Evolutionary conservation across 2,888 invertebrate genomes (phyloP), one percentile per base, ranked within the genome.

Genomic region (Griposia aprilina): DNA sequence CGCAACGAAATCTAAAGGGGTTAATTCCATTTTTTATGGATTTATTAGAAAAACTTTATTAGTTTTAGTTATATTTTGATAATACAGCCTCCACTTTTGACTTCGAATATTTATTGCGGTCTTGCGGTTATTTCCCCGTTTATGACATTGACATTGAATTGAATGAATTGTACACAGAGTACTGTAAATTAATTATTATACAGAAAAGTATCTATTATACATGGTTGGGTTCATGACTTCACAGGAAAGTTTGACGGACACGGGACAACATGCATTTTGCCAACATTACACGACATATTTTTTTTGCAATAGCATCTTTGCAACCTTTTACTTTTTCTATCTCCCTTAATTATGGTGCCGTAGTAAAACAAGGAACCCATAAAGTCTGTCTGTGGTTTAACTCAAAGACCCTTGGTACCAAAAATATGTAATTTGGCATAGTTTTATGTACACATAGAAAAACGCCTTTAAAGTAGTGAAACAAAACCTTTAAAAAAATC

Each of bases 1-100:
- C 68, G 97, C 96, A 45, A 97, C 95, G 81, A 90, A 97, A 90
- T 97, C 97, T 78, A 97, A 90, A 8, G 93, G 88, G 77, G 96
- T 95, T 15, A 95, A 89, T 79, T 97, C 97, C 96, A 96, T 96
- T 82, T 73, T 90, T 72, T 41, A 57, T 57, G 59, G 11, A 52
- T 63, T 36, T 78, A 52, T 13, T 45, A 30, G 0, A 26, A 65
- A 62, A 59, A n/a, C 23, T 66, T 2, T 75, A n/a, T 3, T 48
- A 66, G 59, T 67, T 20, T 23, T 11, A 23, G 36, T 76, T 67
- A 17, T 72, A 45, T 76, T 72, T 65, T 50, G 30, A 41, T 62
- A 45, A 67, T 65, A 55, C 57, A 77, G 57, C 55, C 70, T 77
- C 50, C 67, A 67, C 60, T 60, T 66, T 68, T 23, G 13, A 48